Base-by-base conservation (phyloP, 1,140 invertebrate species). In the Drosophila grimshawi region DNA sequence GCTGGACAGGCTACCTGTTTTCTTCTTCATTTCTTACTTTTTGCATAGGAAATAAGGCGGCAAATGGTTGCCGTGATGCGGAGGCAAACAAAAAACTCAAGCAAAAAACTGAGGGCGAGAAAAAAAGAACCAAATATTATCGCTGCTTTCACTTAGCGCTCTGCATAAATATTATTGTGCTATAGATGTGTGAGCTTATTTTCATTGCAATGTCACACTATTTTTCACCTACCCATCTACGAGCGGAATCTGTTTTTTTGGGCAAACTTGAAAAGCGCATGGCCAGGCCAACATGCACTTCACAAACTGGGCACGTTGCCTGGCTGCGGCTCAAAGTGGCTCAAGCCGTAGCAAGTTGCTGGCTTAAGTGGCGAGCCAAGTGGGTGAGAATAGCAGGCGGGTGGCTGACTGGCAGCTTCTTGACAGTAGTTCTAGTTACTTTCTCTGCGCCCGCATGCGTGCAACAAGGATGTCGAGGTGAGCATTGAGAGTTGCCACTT, bases 151-250 rank as follows among this genome's bases (percentile, higher is more conserved):
- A 76, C 85, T 89, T 78, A 70, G 66, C 52, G 75, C 79, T 75
- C 60, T 74, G 80, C 85, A 89, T 85, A 83, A 89, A 88, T 89
- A 88, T 88, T 88, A 78, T 85, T 70, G 61, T 81, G 78, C 65
- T 65, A 82, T 69, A 78, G 76, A 75, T 64, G 66, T 80, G 56
- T 66, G 45, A 41, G 55, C 35, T 46, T 63, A 39, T 53, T 86
- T 86, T 75, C 62, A 78, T 65, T 78, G 81, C 82, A 86, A 73
- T 86, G 82, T 73, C 76, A 79, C 53, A 71, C 74, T 52, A 37
- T 32, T 59, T 39, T 60, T 29, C 37, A 7, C 27, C 51, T 49
- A 39, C 48, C 41, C 19, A 32, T 33, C n/a, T 45, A 30, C 10
- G 5, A 45, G 19, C 35, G n/a, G 27, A 33, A 29, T 19, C 30